Evolutionary conservation across 2,888 invertebrate species (phyloP), one percentile per base, ranked within the genome.

Genomic region (Hipparchia sbordonii): DNA sequence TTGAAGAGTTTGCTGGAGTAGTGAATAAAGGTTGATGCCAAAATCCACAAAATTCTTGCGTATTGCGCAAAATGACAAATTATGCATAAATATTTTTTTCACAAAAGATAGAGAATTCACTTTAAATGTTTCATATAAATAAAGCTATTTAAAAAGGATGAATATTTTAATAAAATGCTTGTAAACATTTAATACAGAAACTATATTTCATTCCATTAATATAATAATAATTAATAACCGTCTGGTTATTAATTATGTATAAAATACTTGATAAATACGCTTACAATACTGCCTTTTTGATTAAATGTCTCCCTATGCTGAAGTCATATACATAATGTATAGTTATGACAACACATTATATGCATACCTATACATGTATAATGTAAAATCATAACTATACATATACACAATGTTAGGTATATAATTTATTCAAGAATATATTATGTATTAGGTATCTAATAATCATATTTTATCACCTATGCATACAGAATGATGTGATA

Each of bases 221-320:
- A 48, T 39, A 78, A 78, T 76, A 78, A 46, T 39, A 78, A 78
- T 76, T 7, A 78, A 77, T 79, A 81, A 80, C 78, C 79, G n/a
- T n/a, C n/a, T n/a, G n/a, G n/a, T n/a, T n/a, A n/a, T n/a, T n/a
- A n/a, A n/a, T n/a, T n/a, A 63, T 57, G 70, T 80, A 75, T 72
- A 79, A 77, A 79, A 79, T 76, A 77, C 57, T 71, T 23, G 65
- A 66, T 59, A 59, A 66, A 66, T 59, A 60, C 66, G 56, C 59
- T 45, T 70, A 56, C 46, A 67, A 57, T 67, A 67, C 56, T 67
- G 13, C 13, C 45, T 54, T 45, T 65, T n/a, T 52, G 33, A 65
- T 52, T 65, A 51, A 33, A n/a, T 13, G 33, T 2, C 12, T 6
- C 12, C 23, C 10, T 33, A 33, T 6, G 8, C 13, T 13, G n/a